A percentile compares a stretch with the other conserved stretches of the same genome.
phyloP scores from a whole-genome alignment of 2,888 invertebrate species.

The Chloromyia formosa region DNA sequence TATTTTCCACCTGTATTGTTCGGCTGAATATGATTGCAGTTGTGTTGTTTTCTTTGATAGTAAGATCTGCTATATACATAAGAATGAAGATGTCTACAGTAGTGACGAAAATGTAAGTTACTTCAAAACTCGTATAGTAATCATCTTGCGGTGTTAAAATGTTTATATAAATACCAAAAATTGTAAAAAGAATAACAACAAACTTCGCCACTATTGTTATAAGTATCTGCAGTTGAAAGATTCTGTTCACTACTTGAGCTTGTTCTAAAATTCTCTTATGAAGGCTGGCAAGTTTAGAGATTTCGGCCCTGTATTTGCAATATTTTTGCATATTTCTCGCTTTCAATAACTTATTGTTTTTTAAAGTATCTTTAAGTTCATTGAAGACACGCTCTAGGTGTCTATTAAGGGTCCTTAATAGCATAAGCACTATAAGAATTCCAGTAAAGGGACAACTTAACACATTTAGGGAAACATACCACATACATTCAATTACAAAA shows the following conservation, averaged over 20 bases:
- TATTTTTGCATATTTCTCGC: not conserved
- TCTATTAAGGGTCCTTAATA: not conserved
- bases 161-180: slow-evolving; percentile 3
- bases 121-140: not conserved
- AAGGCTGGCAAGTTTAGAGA: not conserved
- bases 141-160: not conserved
- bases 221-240: slow-evolving; percentile 13
- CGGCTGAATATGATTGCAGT: too few relatives aligned
- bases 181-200: not conserved
- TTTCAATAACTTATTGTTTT: not conserved
- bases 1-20: too few relatives aligned
- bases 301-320: not conserved
- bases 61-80: too few relatives aligned
- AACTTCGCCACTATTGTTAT: not conserved
- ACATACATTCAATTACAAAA: not conserved
- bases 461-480: slow-evolving; percentile 11
- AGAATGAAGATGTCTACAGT: too few relatives aligned
- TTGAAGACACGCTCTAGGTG: not conserved
- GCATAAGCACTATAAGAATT: not conserved
- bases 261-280: slow-evolving; percentile 1
- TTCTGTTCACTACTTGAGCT: not conserved
- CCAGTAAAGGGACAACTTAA: not conserved
- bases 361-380: not conserved
- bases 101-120: too few relatives aligned
- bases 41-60: too few relatives aligned